Evolutionary conservation across 2,888 invertebrate genomes (phyloP).

Genomic region (Polia nebulosa): DNA sequence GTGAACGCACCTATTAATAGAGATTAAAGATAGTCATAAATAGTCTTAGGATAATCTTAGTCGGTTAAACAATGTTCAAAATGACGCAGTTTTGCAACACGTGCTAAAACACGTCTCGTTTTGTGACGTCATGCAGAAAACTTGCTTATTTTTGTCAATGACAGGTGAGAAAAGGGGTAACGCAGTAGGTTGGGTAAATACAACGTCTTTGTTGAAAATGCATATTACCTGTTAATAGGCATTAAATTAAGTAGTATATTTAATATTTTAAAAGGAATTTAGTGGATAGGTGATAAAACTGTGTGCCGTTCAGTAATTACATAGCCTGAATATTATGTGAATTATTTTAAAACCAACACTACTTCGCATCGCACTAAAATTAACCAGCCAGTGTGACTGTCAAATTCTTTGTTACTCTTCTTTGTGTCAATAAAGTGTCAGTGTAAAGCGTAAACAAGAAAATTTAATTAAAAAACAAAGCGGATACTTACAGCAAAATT

Average conservation of each 20-base stretch:
- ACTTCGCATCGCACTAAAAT: conserved; percentile 15
- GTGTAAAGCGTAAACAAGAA: conserved; percentile 30
- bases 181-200: conserved; percentile 15
- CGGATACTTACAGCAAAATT: conserved; percentile 84
- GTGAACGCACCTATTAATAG: conserved; percentile 37
- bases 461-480: conserved; percentile 70
- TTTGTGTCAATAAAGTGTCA: conserved; percentile 22
- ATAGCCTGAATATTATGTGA: neutral
- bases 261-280: neutral
- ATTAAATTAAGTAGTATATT: neutral
- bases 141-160: conserved; percentile 54
- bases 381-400: neutral
- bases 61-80: conserved; percentile 53
- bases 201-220: conserved; percentile 10
- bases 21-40: conserved; percentile 29
- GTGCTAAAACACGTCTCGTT: conserved; percentile 49
- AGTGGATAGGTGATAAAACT: conserved; percentile 3
- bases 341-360: conserved; percentile 31
- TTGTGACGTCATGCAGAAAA: conserved; percentile 57
- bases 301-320: conserved; percentile 1
- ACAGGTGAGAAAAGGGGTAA: conserved; percentile 33
- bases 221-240: neutral
- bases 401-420: conserved; percentile 25
- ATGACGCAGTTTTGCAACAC: conserved; percentile 51
- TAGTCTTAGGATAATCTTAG: conserved; percentile 33